These are phyloP conservation scores for Takifugu ocellatus DNA, from an alignment of 2,797 vertebrate species.

Conservation along the genomic window DNA sequence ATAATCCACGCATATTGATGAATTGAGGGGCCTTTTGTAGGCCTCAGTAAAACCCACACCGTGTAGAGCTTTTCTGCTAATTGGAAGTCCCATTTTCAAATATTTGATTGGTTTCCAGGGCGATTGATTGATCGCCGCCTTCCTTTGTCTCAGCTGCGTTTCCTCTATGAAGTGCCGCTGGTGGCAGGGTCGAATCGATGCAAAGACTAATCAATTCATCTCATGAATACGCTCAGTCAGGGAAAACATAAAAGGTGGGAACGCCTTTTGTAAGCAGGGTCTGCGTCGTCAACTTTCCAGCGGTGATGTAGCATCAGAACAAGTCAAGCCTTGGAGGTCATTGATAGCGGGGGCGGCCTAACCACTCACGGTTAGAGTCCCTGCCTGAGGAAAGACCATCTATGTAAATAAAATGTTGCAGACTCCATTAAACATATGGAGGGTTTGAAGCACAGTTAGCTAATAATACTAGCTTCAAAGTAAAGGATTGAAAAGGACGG, in stretches of 20 bases:
- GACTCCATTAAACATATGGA: conserved; percentile 34
- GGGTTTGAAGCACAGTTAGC: not conserved
- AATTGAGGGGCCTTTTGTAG: conserved; percentile 2
- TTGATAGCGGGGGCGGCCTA: conserved; percentile 33
- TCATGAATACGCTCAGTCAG: conserved; percentile 48
- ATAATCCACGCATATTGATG: conserved; percentile 24
- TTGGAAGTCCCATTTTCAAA: conserved; percentile 60
- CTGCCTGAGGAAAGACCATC: conserved; percentile 10
- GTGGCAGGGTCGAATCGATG: conserved; percentile 56
- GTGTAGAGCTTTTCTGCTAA: conserved; percentile 59
- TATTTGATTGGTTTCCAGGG: conserved; percentile 63
- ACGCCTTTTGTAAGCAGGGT: conserved; percentile 21
- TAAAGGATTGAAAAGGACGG: not conserved
- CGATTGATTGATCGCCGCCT: conserved; percentile 63
- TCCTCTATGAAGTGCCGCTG: conserved; percentile 42
- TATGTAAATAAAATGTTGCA: conserved; percentile 23
- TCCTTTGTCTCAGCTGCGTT: conserved; percentile 46
- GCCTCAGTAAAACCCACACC: conserved; percentile 29
- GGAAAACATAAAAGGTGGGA: conserved; percentile 9
- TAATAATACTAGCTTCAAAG: too few relatives aligned
- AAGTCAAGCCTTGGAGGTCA: conserved; percentile 35
- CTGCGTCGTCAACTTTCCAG: conserved; percentile 16
- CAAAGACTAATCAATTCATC: conserved; percentile 65
- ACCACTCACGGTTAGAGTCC: conserved; percentile 30
- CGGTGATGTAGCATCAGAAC: conserved; percentile 33